phyloP scores from a whole-genome alignment of 2,113 vertebrate species.

The Pseudonaja textilis region DNA sequence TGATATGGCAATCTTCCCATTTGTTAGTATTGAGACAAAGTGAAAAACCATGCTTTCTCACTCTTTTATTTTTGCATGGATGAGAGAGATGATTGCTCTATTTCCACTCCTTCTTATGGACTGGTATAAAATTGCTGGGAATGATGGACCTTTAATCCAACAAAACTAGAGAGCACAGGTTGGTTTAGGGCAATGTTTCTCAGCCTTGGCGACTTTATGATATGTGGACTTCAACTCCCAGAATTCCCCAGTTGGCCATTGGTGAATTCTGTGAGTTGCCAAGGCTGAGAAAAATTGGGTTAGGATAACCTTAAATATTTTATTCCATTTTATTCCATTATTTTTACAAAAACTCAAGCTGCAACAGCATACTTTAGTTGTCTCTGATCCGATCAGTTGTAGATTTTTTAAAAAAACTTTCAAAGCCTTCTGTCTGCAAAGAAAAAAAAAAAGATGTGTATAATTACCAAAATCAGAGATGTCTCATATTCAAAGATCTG shows the following conservation, averaged over 20 bases:
- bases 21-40: not conserved
- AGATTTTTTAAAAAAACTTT: not conserved
- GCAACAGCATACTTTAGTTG: not conserved
- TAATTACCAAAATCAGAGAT: not conserved
- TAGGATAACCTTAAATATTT: not conserved
- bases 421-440: not conserved
- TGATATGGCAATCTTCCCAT: not conserved
- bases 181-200: not conserved
- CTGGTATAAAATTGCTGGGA: not conserved
- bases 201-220: not conserved
- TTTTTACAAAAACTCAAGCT: not conserved
- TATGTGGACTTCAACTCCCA: not conserved
- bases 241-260: not conserved
- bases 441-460: not conserved
- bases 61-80: not conserved
- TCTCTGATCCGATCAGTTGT: not conserved
- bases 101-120: not conserved
- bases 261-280: not conserved
- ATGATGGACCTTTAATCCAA: not conserved
- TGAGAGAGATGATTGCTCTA: not conserved
- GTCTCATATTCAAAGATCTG: not conserved
- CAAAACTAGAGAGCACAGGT: not conserved
- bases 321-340: not conserved
- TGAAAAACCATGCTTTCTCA: not conserved
- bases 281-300: not conserved